A percentile compares a stretch with the other conserved stretches of the same genome.
phyloP scores from a whole-genome alignment of 92 coral and sea anemone species.

The Anthopleura xanthogrammica region DNA sequence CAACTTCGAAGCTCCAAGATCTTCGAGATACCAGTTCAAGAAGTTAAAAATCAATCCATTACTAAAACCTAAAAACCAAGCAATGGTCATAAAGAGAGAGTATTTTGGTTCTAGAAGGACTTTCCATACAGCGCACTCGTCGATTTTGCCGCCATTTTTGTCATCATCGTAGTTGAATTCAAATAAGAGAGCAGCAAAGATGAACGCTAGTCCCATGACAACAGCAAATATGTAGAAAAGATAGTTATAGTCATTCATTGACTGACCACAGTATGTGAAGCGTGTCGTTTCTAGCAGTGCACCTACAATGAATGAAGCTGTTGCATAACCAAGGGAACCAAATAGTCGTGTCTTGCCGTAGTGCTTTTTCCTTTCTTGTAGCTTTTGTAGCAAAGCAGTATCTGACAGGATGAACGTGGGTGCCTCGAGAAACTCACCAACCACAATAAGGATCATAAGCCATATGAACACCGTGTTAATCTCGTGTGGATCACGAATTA shows the following conservation, averaged over 20 bases:
- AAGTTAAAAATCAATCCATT: constrained; percentile 87
- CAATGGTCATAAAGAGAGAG: constrained; percentile 67
- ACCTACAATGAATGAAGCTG: constrained; percentile 91
- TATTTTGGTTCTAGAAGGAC: constrained; percentile 71
- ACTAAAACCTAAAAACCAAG: constrained; percentile 88
- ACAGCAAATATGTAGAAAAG: constrained; percentile 82
- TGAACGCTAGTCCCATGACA: constrained; percentile 73
- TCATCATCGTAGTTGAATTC: constrained; percentile 66
- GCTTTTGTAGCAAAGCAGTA: constrained; percentile 85
- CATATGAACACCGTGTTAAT: constrained; percentile 58
- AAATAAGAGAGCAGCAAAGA: constrained; percentile 74
- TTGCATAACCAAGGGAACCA: constrained; percentile 89
- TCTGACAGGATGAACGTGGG: constrained; percentile 93
- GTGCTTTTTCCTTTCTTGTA: constrained; percentile 78
- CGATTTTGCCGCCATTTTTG: constrained; percentile 37
- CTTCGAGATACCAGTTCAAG: constrained; percentile 93
- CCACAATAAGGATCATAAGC: constrained; percentile 72
- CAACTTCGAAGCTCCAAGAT: constrained; percentile 85
- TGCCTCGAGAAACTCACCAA: constrained; percentile 92
- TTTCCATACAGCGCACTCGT: constrained; percentile 57
- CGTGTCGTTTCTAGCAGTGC: constrained; percentile 83
- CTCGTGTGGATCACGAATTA: constrained; percentile 72
- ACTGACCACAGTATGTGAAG: constrained; percentile 76
- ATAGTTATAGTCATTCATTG: constrained; percentile 81
- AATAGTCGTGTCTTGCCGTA: constrained; percentile 94